A percentile compares a stretch with the other conserved stretches of the same genome.
Evolutionary conservation across 2,888 invertebrate genomes (phyloP).

Genomic region (Hemithea aestivaria): DNA sequence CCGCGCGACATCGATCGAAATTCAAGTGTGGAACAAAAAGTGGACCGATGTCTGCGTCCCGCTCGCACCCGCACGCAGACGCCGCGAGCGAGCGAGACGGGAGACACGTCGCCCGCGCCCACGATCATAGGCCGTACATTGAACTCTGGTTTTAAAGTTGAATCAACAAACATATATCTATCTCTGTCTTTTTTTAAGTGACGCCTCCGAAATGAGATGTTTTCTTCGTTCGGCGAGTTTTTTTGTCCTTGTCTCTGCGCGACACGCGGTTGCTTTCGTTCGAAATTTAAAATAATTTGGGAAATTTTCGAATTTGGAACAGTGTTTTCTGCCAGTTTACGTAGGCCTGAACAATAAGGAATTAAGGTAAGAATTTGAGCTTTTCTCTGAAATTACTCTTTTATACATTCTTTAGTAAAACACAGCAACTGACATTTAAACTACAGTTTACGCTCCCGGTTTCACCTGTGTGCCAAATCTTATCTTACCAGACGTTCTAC

Average conservation of each 20-base stretch:
- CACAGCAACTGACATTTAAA: no score
- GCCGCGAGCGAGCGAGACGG: slow-evolving; percentile 41
- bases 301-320: slow-evolving; percentile 14
- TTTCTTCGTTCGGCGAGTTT: slow-evolving; percentile 31
- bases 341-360: no score
- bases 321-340: no score
- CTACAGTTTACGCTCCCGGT: no score
- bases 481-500: no score
- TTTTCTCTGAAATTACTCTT: no score
- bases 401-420: no score
- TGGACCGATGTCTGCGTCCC: slow-evolving; percentile 49
- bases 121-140: slow-evolving; percentile 69
- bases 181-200: slow-evolving; percentile 52
- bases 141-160: slow-evolving; percentile 56
- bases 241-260: slow-evolving; percentile 27
- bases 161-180: slow-evolving; percentile 40
- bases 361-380: no score
- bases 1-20: slow-evolving; percentile 68
- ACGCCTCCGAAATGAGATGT: slow-evolving; percentile 36
- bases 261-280: slow-evolving; percentile 30
- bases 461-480: no score
- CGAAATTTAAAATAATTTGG: slow-evolving; percentile 24
- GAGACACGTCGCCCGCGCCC: slow-evolving; percentile 60
- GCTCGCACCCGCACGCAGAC: slow-evolving; percentile 30
- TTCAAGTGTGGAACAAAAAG: slow-evolving; percentile 72